Conservation (phyloP, 2,888 invertebrate species). For the Norana najaformis region DNA sequence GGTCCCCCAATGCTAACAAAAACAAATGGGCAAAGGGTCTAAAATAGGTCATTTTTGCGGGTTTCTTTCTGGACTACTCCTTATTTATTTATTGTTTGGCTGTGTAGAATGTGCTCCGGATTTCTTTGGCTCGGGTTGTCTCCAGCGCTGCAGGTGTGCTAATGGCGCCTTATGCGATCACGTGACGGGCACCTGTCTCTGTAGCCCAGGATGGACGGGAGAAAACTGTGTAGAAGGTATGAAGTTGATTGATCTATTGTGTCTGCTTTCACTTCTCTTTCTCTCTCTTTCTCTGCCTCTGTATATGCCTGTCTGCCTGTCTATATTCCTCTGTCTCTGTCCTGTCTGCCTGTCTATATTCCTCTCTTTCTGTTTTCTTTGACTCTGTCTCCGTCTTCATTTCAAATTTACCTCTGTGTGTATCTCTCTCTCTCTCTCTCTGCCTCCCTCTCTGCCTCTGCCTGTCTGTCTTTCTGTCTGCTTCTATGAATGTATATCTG, state of each 20-base stretch:
- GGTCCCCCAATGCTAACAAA: no score
- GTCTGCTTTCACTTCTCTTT: no score
- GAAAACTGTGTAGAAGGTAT: slow-evolving; percentile 47
- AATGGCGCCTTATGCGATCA: slow-evolving; percentile 63
- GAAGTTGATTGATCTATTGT: background rate
- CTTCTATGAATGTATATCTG: no score
- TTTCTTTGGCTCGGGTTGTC: slow-evolving; percentile 50
- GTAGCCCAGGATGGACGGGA: slow-evolving; percentile 53
- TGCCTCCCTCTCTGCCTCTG: no score
- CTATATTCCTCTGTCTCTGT: background rate
- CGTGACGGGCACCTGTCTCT: slow-evolving; percentile 46
- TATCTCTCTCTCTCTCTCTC: no score
- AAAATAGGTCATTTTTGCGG: no score
- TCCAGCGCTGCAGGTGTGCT: slow-evolving; percentile 64
- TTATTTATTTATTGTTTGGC: background rate
- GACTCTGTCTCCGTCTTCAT: background rate
- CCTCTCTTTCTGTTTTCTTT: background rate
- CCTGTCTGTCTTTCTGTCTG: no score
- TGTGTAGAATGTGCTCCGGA: slow-evolving; percentile 48
- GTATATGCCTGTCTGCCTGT: background rate
- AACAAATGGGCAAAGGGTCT: no score
- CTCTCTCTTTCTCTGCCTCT: background rate
- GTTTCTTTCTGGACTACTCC: no score
- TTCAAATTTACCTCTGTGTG: no score
- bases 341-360: no score